Evolutionary conservation across 1,140 invertebrate genomes (phyloP).

Genomic region (Zaprionus tsacasi): DNA sequence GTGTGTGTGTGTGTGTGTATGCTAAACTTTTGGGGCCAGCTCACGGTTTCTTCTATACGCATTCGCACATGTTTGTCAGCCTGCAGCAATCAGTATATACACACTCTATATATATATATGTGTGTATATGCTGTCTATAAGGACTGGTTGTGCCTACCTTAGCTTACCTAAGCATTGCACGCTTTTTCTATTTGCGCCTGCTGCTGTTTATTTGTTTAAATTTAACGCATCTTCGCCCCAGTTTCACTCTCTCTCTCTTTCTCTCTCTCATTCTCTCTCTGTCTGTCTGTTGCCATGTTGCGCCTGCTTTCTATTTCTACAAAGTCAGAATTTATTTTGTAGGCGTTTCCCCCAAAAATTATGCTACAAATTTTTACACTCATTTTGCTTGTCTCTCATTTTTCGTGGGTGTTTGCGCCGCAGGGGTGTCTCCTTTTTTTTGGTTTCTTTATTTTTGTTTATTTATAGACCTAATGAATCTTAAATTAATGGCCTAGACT

Average conservation of each 20-base stretch:
- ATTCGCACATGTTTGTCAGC: constrained; percentile 55
- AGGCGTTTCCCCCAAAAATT: constrained; percentile 27
- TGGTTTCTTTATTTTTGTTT: not conserved
- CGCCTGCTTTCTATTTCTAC: constrained; percentile 25
- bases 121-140: not conserved
- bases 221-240: constrained; percentile 63
- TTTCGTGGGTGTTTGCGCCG: not conserved
- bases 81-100: constrained; percentile 47
- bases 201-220: constrained; percentile 81
- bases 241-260: not conserved
- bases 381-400: constrained; percentile 9
- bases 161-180: constrained; percentile 17
- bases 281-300: constrained; percentile 1
- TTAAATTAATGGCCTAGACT: constrained; percentile 10
- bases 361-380: constrained; percentile 29
- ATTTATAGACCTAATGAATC: constrained; percentile 23
- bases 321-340: constrained; percentile 44
- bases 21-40: constrained; percentile 59
- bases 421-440: not conserved
- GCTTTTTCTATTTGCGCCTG: constrained; percentile 75
- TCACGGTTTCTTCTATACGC: constrained; percentile 39
- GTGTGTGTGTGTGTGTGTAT: constrained; percentile 33
- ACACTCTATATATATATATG: not conserved
- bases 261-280: not conserved
- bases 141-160: not conserved